Evolutionary conservation across 2,888 invertebrate genomes (phyloP).

Genomic region (Tridacna crocea): DNA sequence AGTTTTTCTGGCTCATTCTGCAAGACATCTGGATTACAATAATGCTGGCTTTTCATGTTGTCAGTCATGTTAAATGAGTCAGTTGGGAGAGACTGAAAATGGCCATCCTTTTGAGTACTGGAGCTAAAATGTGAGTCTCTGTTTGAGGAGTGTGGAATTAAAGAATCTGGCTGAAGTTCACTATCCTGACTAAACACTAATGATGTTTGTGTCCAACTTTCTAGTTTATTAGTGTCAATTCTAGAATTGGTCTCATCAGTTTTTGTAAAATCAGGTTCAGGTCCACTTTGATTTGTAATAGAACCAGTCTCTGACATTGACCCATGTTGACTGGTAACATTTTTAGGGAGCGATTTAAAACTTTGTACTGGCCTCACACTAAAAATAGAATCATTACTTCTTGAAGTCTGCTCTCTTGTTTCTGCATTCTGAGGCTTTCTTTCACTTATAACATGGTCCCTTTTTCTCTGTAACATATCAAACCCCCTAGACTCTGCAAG

Average conservation of each 20-base stretch:
- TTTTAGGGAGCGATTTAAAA: neutral
- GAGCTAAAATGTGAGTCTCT: neutral
- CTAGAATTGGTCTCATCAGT: constrained; percentile 39
- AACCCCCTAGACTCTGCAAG: constrained; percentile 71
- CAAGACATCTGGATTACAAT: neutral
- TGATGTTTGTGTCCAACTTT: constrained; percentile 63
- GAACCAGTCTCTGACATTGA: neutral
- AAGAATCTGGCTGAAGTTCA: constrained; percentile 30
- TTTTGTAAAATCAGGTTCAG: constrained; percentile 17
- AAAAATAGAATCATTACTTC: neutral
- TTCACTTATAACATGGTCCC: neutral
- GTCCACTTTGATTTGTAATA: neutral
- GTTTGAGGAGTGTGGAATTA: neutral
- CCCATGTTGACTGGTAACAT: neutral
- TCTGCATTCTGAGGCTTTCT: neutral
- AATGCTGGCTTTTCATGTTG: constrained; percentile 14
- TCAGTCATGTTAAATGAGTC: constrained; percentile 20
- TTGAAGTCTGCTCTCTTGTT: neutral
- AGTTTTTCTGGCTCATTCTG: constrained; percentile 51
- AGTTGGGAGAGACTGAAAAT: neutral
- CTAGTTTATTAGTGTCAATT: constrained; percentile 24
- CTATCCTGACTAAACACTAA: constrained; percentile 42
- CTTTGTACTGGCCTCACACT: neutral
- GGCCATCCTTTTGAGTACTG: neutral
- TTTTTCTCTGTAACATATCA: constrained; percentile 57